Evolutionary conservation across 2,888 invertebrate genomes (phyloP), one percentile per base, ranked within the genome.

Genomic region (Tetanocera ferruginea): DNA sequence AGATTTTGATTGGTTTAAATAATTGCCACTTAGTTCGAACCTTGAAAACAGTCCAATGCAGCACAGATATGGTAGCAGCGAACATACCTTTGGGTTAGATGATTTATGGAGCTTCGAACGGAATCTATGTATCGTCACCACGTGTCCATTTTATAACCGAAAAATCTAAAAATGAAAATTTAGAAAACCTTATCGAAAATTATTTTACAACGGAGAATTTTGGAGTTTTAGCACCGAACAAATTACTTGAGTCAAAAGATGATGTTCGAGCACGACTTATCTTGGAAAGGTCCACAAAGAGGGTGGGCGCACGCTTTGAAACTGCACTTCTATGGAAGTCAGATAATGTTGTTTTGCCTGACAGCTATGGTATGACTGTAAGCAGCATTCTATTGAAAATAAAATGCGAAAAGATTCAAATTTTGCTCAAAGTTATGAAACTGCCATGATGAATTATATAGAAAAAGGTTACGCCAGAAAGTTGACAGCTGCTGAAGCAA

Each of bases 381-480:
- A 49, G 14, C 6, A 6, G 49, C 49, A 49, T 6, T 49, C 6
- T 49, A 6, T 49, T 9, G 49, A 49, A 6, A 52, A 19, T 19
- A 17, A 52, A 19, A 17, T 52, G 52, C 17, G 52, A 19, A 17
- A 17, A 52, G 52, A 52, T 37, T 8, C 37, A 37, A 37, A 37
- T 5, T 37, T 37, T 6, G 37, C 37, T 8, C 6, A 37, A 37
- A 25, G n/a, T n/a, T n/a, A n/a, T n/a, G n/a, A n/a, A n/a, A n/a
- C n/a, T n/a, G n/a, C n/a, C n/a, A n/a, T n/a, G n/a, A n/a, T n/a
- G n/a, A n/a, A n/a, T n/a, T n/a, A n/a, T n/a, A n/a, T n/a, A n/a
- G 52, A 25, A 28, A 71, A 55, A 17, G 71, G 55, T n/a, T 71
- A 71, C 19, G 28, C 71, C 17, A 23, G 37, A 11, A 71, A 31